A percentile compares a stretch with the other conserved stretches of the same genome.
These are phyloP conservation scores for Drosophila mayri DNA, from an alignment of 1,140 invertebrate species.

Conservation along the genomic window DNA sequence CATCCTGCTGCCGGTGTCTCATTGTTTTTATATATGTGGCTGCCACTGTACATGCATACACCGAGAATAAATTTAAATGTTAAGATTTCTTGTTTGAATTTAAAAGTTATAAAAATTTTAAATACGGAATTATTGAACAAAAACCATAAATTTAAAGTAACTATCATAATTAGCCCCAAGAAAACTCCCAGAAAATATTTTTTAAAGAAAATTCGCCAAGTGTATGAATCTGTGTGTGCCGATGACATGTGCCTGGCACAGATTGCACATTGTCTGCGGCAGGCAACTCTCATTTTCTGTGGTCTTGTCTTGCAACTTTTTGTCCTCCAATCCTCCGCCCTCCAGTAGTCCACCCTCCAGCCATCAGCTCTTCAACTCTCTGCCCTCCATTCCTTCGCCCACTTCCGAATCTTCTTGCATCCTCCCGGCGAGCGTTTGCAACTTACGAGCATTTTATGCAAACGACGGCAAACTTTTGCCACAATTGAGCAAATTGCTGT, in stretches of 20 bases:
- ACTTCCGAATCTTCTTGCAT: slow-evolving; percentile 1
- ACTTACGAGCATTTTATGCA: slow-evolving; percentile 55
- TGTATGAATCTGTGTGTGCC: slow-evolving; percentile 22
- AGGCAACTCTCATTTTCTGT: slow-evolving; percentile 62
- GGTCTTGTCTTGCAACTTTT: slow-evolving; percentile 40
- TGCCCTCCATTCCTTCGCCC: neutral
- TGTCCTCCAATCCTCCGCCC: slow-evolving; percentile 7
- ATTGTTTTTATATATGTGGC: slow-evolving; percentile 28
- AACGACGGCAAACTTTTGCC: slow-evolving; percentile 62
- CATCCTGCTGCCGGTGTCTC: slow-evolving; percentile 22
- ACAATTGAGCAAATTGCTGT: slow-evolving; percentile 77
- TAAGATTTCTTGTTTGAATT: neutral
- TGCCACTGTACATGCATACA: neutral
- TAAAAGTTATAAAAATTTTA: neutral
- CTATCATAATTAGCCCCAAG: too few relatives aligned
- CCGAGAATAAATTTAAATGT: neutral
- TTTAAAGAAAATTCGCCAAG: neutral
- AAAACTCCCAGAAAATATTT: too few relatives aligned
- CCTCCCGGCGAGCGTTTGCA: slow-evolving; percentile 34
- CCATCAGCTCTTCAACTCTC: neutral
- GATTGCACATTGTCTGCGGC: slow-evolving; percentile 75
- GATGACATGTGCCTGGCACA: slow-evolving; percentile 77
- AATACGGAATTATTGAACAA: too few relatives aligned
- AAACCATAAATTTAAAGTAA: neutral
- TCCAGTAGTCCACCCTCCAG: neutral